Base-by-base conservation (phyloP, 2,888 invertebrate genomes). In the Galerucella pusilla region DNA sequence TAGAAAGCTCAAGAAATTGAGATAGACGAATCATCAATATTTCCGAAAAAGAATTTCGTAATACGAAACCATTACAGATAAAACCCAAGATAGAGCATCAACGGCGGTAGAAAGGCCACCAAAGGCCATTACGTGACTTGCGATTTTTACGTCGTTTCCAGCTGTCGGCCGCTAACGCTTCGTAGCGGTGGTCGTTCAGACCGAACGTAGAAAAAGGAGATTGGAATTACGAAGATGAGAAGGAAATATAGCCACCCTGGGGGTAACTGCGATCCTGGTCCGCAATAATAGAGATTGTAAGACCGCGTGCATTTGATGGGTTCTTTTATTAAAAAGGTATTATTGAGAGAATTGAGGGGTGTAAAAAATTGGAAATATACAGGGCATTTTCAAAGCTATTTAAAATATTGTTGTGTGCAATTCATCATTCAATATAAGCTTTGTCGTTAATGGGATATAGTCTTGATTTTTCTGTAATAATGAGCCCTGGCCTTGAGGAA, bases 61-160 rank as follows among this genome's bases (percentile, higher is more conserved):
- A 57, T 57, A 35, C 6, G 28, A 61, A 61, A 61, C 35, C 61
- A 61, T 14, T 35, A 14, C 35, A 20, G 57, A 57, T 57, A 61
- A 6, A 35, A 35, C 35, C 28, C n/a, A 46, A 65, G 16, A 16
- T n/a, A 16, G 4, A 65, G 46, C 64, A 57, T 57, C 57, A 14
- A 45, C 64, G 45, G 35, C 28, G 35, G 16, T 42, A n/a, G 14
- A 64, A 42, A 64, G 71, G 52, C 71, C 71, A 65, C 64, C 71
- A 71, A 71, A 64, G 71, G 71, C 71, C 71, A 71, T 64, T 71
- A 71, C 71, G 64, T 71, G 57, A 71, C 71, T 71, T 16, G 71
- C 71, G 64, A 63, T 71, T 71, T 71, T 71, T 71, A 71, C 64
- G 71, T 71, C 71, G 57, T 14, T 54, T 71, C 54, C 71, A 71